Conservation (phyloP, 2,113 vertebrate species). For the Hyperopisus bebe region DNA sequence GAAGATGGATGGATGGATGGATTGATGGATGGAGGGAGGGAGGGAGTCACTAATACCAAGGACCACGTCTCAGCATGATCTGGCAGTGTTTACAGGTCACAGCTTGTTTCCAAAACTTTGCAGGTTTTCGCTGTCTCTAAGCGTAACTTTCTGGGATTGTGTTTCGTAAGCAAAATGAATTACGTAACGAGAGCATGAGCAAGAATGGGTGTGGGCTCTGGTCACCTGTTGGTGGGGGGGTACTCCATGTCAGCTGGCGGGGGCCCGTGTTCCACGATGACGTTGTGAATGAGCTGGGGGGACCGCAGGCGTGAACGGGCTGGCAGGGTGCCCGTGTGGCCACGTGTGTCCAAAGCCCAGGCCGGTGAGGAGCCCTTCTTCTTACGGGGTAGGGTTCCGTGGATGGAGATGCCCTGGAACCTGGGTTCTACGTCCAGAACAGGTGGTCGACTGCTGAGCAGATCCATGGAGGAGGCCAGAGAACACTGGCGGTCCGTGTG, state of each 20-base stretch:
- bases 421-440: conserved; percentile 46
- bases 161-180: background rate
- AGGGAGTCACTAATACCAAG: background rate
- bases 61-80: background rate
- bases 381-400: conserved; percentile 88
- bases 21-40: background rate
- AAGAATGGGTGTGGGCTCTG: background rate
- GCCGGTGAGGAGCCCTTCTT: conserved; percentile 64
- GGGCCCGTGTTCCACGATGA: conserved; percentile 66
- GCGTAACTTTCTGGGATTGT: background rate
- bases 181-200: background rate
- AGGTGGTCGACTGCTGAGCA: conserved; percentile 70
- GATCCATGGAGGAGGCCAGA: conserved; percentile 85
- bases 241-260: conserved; percentile 42
- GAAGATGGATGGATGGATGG: background rate
- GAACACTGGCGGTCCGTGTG: conserved; percentile 62
- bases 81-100: background rate
- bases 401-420: conserved; percentile 79
- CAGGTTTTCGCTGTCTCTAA: background rate
- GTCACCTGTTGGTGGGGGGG: conserved; percentile 64
- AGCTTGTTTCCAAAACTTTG: background rate
- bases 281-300: conserved; percentile 57
- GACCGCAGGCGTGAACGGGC: conserved; percentile 49
- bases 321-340: conserved; percentile 42
- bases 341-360: conserved; percentile 56